Percentiles rank a stretch among this genome's conserved stretches.
These are phyloP conservation scores for Drosophila formosana DNA, from an alignment of 2,888 invertebrate species.

Conservation along the genomic window DNA sequence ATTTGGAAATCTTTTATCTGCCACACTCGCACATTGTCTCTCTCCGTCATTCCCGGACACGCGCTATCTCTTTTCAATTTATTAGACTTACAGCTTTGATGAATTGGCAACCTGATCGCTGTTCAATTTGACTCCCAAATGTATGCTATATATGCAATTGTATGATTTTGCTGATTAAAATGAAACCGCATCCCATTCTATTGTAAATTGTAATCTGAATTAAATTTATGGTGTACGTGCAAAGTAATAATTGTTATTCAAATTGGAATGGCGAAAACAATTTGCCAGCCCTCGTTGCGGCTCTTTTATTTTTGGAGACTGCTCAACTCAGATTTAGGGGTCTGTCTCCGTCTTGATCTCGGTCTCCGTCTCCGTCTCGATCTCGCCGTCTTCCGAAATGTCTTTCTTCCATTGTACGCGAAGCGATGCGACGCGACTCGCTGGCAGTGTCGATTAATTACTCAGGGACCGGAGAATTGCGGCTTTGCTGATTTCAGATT, in stretches of 20 bases:
- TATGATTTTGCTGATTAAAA: neutral
- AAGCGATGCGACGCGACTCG: neutral
- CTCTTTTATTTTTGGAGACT: slow-evolving; percentile 29
- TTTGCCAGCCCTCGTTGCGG: slow-evolving; percentile 8
- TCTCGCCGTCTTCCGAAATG: slow-evolving; percentile 11
- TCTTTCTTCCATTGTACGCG: slow-evolving; percentile 33
- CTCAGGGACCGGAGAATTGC: slow-evolving; percentile 46
- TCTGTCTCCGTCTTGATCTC: slow-evolving; percentile 1
- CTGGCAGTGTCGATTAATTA: slow-evolving; percentile 73
- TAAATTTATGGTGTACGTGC: neutral
- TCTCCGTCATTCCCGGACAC: neutral
- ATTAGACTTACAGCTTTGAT: neutral
- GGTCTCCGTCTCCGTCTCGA: neutral
- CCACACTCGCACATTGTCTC: slow-evolving; percentile 11
- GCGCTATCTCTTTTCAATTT: neutral
- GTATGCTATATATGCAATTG: slow-evolving; percentile 44
- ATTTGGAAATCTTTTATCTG: slow-evolving; percentile 49
- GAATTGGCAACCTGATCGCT: neutral
- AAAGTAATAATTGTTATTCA: neutral
- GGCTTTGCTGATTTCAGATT: slow-evolving; percentile 75
- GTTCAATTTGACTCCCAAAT: slow-evolving; percentile 28
- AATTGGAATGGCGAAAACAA: slow-evolving; percentile 3
- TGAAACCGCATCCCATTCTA: neutral
- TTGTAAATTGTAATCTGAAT: neutral
- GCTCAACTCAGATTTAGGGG: slow-evolving; percentile 21